phyloP scores from a whole-genome alignment of 2,888 invertebrate species.

The Uloborus plumipes region DNA sequence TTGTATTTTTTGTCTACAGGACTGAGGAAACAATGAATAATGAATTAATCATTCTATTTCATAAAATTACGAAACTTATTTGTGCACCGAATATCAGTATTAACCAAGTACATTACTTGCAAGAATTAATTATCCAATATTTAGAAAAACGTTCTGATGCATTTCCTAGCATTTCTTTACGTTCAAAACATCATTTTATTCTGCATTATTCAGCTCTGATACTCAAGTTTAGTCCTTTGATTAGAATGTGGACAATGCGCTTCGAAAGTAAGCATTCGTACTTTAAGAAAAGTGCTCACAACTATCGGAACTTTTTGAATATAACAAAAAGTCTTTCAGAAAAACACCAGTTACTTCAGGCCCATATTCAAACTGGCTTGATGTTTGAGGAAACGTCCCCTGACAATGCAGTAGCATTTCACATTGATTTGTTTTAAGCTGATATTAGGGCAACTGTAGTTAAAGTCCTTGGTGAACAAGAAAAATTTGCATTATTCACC shows the following conservation, averaged over 20 bases:
- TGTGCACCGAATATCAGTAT: constrained; percentile 6
- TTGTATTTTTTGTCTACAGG: not conserved
- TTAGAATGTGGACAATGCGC: constrained; percentile 8
- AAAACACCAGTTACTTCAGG: constrained; percentile 14
- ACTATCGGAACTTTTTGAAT: constrained; percentile 8
- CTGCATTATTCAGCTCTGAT: constrained; percentile 1
- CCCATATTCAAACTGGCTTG: not conserved
- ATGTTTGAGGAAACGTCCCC: not conserved
- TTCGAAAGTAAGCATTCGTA: constrained; percentile 24
- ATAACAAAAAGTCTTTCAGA: constrained; percentile 6
- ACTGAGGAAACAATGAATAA: not conserved
- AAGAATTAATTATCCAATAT: not conserved
- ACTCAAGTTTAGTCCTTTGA: constrained; percentile 19
- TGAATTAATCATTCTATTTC: not conserved
- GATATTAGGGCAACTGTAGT: not conserved
- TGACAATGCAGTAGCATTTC: constrained; percentile 1
- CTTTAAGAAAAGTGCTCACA: constrained; percentile 13
- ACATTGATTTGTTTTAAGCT: not conserved
- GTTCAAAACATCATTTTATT: constrained; percentile 23
- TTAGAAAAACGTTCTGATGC: not conserved
- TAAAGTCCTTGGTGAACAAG: not conserved
- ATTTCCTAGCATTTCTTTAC: constrained; percentile 1
- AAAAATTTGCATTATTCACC: not conserved
- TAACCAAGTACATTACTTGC: constrained; percentile 2
- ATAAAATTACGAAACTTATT: not conserved